These are phyloP conservation scores for Dermochelys coriacea DNA, from an alignment of 2,797 vertebrate genomes.

Conservation along the genomic window DNA sequence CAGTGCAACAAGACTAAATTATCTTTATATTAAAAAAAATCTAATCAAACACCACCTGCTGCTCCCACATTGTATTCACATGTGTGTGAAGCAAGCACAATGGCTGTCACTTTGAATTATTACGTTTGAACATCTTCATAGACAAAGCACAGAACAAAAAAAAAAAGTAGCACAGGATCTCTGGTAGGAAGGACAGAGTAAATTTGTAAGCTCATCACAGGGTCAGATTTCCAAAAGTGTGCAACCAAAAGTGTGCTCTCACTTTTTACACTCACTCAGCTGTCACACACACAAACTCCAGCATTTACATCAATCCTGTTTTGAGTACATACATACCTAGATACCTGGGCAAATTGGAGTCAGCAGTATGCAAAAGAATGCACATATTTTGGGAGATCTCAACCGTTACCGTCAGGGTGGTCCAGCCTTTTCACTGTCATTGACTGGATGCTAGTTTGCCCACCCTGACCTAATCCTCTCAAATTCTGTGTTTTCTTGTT, in stretches of 20 bases:
- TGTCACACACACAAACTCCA: neutral
- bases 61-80: constrained; percentile 52
- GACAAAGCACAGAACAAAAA: constrained; percentile 30
- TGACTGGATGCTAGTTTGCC: neutral
- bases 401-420: neutral
- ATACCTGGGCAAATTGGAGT: neutral
- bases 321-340: neutral
- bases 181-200: neutral
- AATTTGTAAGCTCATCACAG: neutral
- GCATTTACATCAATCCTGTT: neutral
- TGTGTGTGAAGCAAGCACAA: constrained; percentile 57
- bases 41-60: constrained; percentile 64
- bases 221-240: neutral
- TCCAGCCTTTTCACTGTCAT: neutral
- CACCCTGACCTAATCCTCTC: neutral
- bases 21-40: constrained; percentile 58
- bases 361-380: neutral
- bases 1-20: constrained; percentile 46
- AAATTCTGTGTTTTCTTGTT: neutral
- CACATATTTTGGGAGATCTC: neutral
- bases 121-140: constrained; percentile 61
- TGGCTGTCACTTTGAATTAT: constrained; percentile 62
- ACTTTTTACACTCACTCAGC: neutral
- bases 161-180: neutral
- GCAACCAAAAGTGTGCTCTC: neutral